Evolutionary conservation across 2,888 invertebrate species (phyloP), one percentile per base, ranked within the genome.

Genomic region (Cantharis rufa): DNA sequence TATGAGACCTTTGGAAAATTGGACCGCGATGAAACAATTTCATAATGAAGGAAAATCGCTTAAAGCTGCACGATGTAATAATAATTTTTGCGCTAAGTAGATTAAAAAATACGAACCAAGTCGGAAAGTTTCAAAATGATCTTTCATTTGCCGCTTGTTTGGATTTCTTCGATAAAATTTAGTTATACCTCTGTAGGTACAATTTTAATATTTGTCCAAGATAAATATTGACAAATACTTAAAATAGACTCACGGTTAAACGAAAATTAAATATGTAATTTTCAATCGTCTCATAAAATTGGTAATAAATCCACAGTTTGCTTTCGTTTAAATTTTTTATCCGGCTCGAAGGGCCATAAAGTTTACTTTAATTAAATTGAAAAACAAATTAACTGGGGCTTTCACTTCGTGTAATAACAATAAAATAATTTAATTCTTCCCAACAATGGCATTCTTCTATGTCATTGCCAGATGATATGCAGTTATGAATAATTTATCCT

Each of bases 391-490:
- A n/a, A 32, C 32, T 32, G 32, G 32, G 13, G n/a, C 32, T 32
- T 32, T 32, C 13, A 13, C 32, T 32, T 32, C 32, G 32, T 32
- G 32, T 32, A 32, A 13, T 32, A 32, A 32, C 32, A 32, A 32
- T 32, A 32, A 32, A 32, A 32, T 32, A 32, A 32, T 32, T 32
- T 32, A 32, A 32, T 32, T 32, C 32, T 32, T 32, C 32, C 32
- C 32, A 64, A 64, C 64, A 64, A 64, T 21, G 3, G 64, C 64
- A 64, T 64, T 64, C 64, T 18, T 64, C 7, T 15, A 64, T 64
- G 18, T 64, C 32, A 64, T 21, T 64, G 64, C 21, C n/a, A 64
- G 64, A 21, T 64, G 62, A 62, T 62, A 71, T 71, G 71, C 71
- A 71, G 18, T 16, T 32, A 70, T 70, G 70, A 15, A 15, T 70